phyloP scores from a whole-genome alignment of 2,888 invertebrate genomes.

The Anagyrus pseudococci region DNA sequence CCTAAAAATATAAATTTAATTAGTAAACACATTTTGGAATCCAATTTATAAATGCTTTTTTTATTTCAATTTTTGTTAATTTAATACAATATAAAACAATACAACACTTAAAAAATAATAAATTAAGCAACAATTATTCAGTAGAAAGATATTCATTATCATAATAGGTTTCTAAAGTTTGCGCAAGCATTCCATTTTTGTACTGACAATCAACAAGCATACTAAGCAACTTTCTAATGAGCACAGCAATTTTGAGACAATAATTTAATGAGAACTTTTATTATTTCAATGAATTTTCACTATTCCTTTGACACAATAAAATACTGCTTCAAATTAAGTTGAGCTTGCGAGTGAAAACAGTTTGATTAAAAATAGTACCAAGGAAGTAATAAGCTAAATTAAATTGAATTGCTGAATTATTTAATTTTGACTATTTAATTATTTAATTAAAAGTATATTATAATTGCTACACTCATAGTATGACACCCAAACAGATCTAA shows the following conservation, averaged over 20 bases:
- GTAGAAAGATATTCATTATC: constrained; percentile 7
- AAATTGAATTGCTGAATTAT: too few relatives aligned
- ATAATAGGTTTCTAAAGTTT: constrained; percentile 30
- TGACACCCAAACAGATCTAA: too few relatives aligned
- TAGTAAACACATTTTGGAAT: neutral
- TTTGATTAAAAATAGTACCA: too few relatives aligned
- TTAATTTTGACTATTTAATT: too few relatives aligned
- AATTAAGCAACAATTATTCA: constrained; percentile 5
- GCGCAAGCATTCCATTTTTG: constrained; percentile 30
- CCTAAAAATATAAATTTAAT: constrained; percentile 61
- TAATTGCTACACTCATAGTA: too few relatives aligned
- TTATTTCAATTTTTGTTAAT: neutral
- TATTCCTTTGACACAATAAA: too few relatives aligned
- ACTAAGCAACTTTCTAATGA: constrained; percentile 28
- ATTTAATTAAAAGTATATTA: too few relatives aligned
- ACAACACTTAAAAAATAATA: constrained; percentile 1
- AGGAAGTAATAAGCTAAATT: too few relatives aligned
- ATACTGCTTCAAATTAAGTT: too few relatives aligned
- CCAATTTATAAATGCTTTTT: neutral
- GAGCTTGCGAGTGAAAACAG: too few relatives aligned
- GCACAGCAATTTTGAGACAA: constrained; percentile 12
- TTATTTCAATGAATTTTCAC: too few relatives aligned
- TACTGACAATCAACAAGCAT: constrained; percentile 22
- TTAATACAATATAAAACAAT: neutral
- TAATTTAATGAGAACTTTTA: too few relatives aligned